Evolutionary conservation across 2,888 invertebrate genomes (phyloP).

Genomic region (Stomorhina lunata): DNA sequence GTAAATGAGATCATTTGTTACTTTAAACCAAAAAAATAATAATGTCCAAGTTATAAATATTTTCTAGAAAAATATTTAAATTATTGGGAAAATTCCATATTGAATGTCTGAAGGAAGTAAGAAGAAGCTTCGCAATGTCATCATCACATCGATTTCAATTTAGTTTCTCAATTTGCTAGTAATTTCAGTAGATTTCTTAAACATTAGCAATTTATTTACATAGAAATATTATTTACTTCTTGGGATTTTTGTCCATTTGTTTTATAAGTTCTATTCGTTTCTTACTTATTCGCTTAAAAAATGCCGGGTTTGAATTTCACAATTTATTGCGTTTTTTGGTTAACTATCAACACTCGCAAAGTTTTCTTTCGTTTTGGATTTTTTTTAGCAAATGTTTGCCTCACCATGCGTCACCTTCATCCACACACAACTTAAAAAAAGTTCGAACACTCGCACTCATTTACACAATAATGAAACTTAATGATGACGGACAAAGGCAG

Average conservation of each 20-base stretch:
- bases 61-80: conserved; percentile 15
- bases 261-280: conserved; percentile 11
- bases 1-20: no score
- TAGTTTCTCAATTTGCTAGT: conserved; percentile 1
- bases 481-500: conserved; percentile 29
- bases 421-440: conserved; percentile 41
- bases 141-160: conserved; percentile 4
- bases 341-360: conserved; percentile 46
- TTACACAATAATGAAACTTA: background rate
- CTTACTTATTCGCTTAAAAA: conserved; percentile 22
- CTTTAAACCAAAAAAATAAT: no score
- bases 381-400: conserved; percentile 37
- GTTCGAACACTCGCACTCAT: conserved; percentile 28
- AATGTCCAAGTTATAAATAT: conserved; percentile 18
- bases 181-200: background rate
- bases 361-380: conserved; percentile 47
- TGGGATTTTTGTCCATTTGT: background rate
- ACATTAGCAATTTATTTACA: background rate
- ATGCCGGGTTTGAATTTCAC: conserved; percentile 68
- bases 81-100: conserved; percentile 57
- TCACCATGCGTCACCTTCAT: conserved; percentile 57
- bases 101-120: background rate
- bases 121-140: background rate
- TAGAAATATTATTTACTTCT: conserved; percentile 13
- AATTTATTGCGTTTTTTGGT: conserved; percentile 66